Conservation (phyloP, 2,797 vertebrate species). For the Enteromius thamalakanensis region DNA sequence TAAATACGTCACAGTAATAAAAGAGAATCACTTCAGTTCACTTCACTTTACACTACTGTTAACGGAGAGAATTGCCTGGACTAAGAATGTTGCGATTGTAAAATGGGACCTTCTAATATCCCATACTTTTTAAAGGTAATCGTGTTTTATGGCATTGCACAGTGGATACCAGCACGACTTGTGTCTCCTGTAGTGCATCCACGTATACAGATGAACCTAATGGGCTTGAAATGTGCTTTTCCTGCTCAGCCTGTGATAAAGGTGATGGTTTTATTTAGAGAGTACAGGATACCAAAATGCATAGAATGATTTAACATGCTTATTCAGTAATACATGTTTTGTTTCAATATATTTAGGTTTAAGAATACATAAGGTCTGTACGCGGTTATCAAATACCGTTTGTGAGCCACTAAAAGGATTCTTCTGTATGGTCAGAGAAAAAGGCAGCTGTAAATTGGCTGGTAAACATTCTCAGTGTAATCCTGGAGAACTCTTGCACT, state of each 20-base stretch:
- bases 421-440: not conserved
- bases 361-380: not conserved
- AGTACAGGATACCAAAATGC: not conserved
- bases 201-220: constrained; percentile 55
- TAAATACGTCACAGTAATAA: not conserved
- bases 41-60: not conserved
- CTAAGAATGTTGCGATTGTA: not conserved
- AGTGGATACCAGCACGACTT: constrained; percentile 49
- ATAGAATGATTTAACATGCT: not conserved
- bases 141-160: constrained; percentile 61
- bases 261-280: constrained; percentile 49
- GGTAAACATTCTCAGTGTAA: constrained; percentile 12
- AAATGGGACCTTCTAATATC: not conserved
- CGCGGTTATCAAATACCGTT: not conserved
- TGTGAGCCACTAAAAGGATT: not conserved
- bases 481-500: constrained; percentile 15
- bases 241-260: constrained; percentile 56
- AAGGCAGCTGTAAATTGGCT: constrained; percentile 5
- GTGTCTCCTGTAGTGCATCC: constrained; percentile 43
- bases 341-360: not conserved
- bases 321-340: not conserved
- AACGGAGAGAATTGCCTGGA: not conserved
- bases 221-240: constrained; percentile 37
- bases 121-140: constrained; percentile 44
- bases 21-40: not conserved